Percentiles rank a stretch among this genome's conserved stretches.
Conservation (phyloP, 1,140 invertebrate genomes). For the Sminthurides bifidus region DNA sequence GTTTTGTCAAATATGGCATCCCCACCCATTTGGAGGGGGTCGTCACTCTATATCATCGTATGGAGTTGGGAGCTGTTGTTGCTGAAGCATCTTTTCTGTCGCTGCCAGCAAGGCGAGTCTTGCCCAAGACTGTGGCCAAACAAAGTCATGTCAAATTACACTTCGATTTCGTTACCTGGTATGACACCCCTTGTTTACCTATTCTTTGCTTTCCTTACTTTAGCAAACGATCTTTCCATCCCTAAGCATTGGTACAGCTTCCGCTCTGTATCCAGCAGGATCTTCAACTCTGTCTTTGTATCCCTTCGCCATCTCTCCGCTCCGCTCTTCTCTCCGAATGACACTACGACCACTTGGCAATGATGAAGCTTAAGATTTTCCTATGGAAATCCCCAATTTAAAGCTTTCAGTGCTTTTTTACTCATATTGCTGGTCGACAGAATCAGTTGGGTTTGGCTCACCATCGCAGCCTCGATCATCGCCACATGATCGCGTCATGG, state of each 20-base stretch:
- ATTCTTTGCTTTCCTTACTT: too few species aligned
- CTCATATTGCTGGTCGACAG: too few species aligned
- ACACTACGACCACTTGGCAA: constrained; percentile 24
- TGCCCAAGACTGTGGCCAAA: constrained; percentile 17
- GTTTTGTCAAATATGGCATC: constrained; percentile 17
- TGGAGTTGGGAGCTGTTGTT: constrained; percentile 5
- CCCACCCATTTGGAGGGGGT: constrained; percentile 30
- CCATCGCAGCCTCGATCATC: neutral
- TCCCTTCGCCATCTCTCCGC: constrained; percentile 21
- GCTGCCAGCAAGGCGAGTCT: constrained; percentile 8
- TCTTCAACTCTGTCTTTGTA: constrained; percentile 12
- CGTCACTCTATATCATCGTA: constrained; percentile 22
- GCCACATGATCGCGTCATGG: constrained; percentile 30
- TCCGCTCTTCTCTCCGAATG: constrained; percentile 23
- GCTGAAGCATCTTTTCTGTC: constrained; percentile 9
- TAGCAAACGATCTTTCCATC: constrained; percentile 21
- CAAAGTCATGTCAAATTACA: neutral
- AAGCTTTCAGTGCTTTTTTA: too few species aligned
- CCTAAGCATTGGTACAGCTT: constrained; percentile 13
- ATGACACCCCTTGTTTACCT: too few species aligned
- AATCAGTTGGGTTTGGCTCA: too few species aligned
- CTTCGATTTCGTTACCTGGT: neutral
- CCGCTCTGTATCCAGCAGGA: constrained; percentile 13
- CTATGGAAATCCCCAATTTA: too few species aligned
- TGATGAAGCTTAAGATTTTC: neutral